phyloP scores from a whole-genome alignment of 2,888 invertebrate species.

The Cheilosia scutellata region DNA sequence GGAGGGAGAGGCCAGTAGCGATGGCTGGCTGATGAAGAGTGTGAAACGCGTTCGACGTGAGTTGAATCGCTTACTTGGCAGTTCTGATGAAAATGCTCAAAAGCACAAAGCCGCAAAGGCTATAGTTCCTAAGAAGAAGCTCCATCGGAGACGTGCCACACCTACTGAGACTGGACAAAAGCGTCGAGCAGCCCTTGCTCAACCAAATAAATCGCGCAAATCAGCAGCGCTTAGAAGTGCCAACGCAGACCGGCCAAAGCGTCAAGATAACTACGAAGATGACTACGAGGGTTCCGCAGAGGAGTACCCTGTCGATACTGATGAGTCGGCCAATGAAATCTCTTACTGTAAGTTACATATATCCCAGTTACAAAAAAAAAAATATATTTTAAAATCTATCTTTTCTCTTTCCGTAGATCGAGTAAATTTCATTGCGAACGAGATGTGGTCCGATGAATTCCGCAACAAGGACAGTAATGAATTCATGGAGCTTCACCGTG shows the following conservation, averaged over 20 bases:
- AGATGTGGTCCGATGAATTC: conserved; percentile 78
- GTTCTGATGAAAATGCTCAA: conserved; percentile 50
- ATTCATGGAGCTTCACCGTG: conserved; percentile 77
- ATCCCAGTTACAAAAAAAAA: neutral
- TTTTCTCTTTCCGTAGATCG: conserved; percentile 61
- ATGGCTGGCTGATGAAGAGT: conserved; percentile 80
- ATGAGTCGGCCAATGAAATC: conserved; percentile 35
- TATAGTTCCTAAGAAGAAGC: conserved; percentile 36
- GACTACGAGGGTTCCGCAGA: conserved; percentile 63
- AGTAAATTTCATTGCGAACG: conserved; percentile 79
- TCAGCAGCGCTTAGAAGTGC: conserved; percentile 23
- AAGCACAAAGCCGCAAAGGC: conserved; percentile 30
- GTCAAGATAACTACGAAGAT: conserved; percentile 27
- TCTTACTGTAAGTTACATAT: conserved; percentile 55
- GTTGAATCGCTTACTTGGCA: conserved; percentile 80
- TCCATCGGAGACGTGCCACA: conserved; percentile 33
- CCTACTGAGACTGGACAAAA: conserved; percentile 11
- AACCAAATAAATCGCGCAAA: conserved; percentile 12
- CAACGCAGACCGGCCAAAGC: conserved; percentile 70
- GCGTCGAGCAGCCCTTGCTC: neutral
- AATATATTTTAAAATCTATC: too few species aligned
- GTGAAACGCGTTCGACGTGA: conserved; percentile 82
- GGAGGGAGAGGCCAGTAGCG: conserved; percentile 44
- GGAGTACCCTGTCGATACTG: conserved; percentile 68
- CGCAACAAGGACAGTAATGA: conserved; percentile 70